These are phyloP conservation scores for Pangasianodon hypophthalmus DNA, from an alignment of 2,113 vertebrate species.

Conservation along the genomic window DNA sequence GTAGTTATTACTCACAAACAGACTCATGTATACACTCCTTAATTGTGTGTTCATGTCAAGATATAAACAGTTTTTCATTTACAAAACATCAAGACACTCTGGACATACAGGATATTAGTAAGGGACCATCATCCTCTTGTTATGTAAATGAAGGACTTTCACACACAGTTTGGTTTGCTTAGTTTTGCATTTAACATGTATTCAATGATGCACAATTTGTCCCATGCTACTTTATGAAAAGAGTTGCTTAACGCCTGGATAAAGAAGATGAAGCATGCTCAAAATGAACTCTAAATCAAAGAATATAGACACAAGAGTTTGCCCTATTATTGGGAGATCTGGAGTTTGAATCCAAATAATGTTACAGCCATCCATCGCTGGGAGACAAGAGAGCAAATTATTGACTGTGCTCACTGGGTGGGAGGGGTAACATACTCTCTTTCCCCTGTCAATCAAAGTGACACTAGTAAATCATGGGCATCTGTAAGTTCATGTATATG, in stretches of 20 bases:
- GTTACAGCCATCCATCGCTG: not conserved
- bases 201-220: not conserved
- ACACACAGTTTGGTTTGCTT: not conserved
- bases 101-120: not conserved
- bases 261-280: not conserved
- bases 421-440: not conserved
- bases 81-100: not conserved
- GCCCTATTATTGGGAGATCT: not conserved
- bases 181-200: not conserved
- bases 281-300: not conserved
- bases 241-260: not conserved
- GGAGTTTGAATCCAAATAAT: not conserved
- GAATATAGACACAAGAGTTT: not conserved
- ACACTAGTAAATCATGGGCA: not conserved
- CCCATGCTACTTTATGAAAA: not conserved
- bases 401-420: not conserved
- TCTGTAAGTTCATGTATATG: not conserved
- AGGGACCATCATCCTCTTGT: not conserved
- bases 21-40: not conserved
- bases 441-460: not conserved
- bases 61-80: not conserved
- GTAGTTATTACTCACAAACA: slow-evolving; percentile 1
- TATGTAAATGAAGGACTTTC: not conserved
- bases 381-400: not conserved
- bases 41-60: not conserved